phyloP scores from a whole-genome alignment of 2,797 vertebrate species.

The Neoniphon sammara region DNA sequence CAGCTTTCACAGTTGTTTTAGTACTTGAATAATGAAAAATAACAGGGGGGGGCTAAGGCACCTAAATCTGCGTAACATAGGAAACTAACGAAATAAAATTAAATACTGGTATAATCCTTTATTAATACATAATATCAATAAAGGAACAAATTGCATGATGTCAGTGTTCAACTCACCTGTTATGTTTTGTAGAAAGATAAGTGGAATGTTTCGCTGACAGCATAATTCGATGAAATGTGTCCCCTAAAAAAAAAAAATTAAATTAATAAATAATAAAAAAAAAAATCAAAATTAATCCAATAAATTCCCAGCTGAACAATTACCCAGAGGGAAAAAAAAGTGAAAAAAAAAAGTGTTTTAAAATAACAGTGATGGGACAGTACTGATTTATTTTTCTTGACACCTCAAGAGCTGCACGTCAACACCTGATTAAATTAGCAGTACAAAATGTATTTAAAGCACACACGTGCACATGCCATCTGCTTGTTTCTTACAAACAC shows the following conservation, averaged over 20 bases:
- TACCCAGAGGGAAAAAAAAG: slow-evolving; percentile 10
- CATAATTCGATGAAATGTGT: slow-evolving; percentile 97
- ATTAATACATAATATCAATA: neutral
- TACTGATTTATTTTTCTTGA: slow-evolving; percentile 20
- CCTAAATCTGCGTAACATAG: neutral
- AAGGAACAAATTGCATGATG: neutral
- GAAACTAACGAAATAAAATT: neutral
- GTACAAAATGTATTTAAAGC: slow-evolving; percentile 4
- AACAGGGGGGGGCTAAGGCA: no score
- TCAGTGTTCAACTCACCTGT: slow-evolving; percentile 84
- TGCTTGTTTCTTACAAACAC: neutral
- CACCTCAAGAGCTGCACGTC: slow-evolving; percentile 18
- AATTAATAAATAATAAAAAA: slow-evolving; percentile 34
- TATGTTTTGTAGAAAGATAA: slow-evolving; percentile 97
- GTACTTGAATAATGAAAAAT: slow-evolving; percentile 15
- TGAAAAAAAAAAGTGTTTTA: neutral
- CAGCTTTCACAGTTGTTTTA: neutral
- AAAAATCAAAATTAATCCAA: slow-evolving; percentile 21
- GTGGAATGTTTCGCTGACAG: slow-evolving; percentile 95
- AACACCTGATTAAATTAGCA: neutral
- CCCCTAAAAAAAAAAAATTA: slow-evolving; percentile 80
- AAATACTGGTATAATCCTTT: neutral
- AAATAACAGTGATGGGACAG: slow-evolving; percentile 16
- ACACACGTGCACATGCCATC: neutral
- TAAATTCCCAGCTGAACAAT: slow-evolving; percentile 9